A percentile compares a stretch with the other conserved stretches of the same genome.
These are phyloP conservation scores for Thryonomys swinderianus DNA, from an alignment of 2,113 vertebrate genomes.

Conservation along the genomic window DNA sequence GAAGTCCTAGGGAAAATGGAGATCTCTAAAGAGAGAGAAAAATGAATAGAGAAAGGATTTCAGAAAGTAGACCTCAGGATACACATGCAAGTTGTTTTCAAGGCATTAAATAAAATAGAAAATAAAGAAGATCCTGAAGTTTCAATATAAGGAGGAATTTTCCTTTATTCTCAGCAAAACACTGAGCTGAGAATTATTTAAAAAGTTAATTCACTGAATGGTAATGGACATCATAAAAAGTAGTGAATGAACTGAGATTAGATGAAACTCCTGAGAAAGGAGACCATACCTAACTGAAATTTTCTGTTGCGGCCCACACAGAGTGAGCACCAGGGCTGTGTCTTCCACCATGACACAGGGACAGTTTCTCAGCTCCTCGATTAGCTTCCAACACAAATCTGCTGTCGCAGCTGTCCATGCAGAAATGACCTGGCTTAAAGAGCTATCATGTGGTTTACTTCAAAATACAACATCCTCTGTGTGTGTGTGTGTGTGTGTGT, in stretches of 20 bases:
- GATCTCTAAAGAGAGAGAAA: background rate
- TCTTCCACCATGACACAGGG: accelerated
- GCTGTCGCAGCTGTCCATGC: accelerated
- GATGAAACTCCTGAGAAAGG: background rate
- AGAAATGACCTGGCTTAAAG: background rate
- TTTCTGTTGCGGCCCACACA: background rate
- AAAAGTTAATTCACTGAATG: background rate
- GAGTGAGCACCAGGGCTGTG: background rate
- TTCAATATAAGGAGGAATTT: background rate
- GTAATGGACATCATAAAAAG: background rate
- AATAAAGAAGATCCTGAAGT: background rate
- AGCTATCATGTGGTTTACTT: background rate
- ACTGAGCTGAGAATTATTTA: background rate
- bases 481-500: too few relatives aligned
- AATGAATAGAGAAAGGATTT: background rate
- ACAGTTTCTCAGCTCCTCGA: background rate
- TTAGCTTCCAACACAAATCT: background rate
- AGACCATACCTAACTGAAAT: background rate
- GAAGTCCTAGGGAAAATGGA: background rate
- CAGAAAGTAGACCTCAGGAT: background rate
- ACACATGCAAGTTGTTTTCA: background rate
- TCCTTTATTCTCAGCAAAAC: background rate
- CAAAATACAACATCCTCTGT: background rate
- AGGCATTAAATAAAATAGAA: background rate
- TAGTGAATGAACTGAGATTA: background rate